Base-by-base conservation (phyloP, 2,888 invertebrate genomes). In the Dryobotodes eremita region DNA sequence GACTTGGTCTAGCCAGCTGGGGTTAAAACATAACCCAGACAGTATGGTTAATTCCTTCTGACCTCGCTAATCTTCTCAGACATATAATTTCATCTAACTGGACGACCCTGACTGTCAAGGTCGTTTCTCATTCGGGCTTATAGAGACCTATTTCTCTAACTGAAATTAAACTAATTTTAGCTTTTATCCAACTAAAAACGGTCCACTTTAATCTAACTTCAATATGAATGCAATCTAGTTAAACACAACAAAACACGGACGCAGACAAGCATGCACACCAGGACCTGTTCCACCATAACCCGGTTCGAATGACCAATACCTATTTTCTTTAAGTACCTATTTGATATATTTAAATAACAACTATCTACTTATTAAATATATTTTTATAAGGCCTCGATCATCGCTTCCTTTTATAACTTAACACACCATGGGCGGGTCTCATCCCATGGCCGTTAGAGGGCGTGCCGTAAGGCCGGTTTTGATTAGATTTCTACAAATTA, bases 401-500 rank as follows among this genome's bases (percentile, higher is more conserved):
- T 57, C 92, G 92, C 92, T 88, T 20, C 26, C 87, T 79, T 90
- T 85, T 85, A 69, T 92, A 62, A 77, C 87, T 90, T 93, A 20
- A 0, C 0, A 61, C 82, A 66, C 57, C 50, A 74, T 69, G 80
- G 84, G 85, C 91, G 92, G 91, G 94, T 94, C 92, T 94, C 92
- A 88, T 90, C 91, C 89, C 88, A 88, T 86, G 88, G 86, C 91
- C 91, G 91, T 89, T 90, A 88, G 91, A 91, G 75, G 95, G 96
- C 96, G 96, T 94, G 92, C 80, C 90, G 83, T 91, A 92, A 94
- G 92, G 93, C 94, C 91, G 90, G 93, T 93, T 94, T 94, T 95
- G 95, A 96, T 96, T 96, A 96, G 93, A 95, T 94, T 95, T 92
- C 92, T 91, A 93, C 92, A 93, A 94, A 94, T 94, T 94, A 92